Evolutionary conservation across 2,797 vertebrate genomes (phyloP).

Genomic region (Spondyliosoma cantharus): DNA sequence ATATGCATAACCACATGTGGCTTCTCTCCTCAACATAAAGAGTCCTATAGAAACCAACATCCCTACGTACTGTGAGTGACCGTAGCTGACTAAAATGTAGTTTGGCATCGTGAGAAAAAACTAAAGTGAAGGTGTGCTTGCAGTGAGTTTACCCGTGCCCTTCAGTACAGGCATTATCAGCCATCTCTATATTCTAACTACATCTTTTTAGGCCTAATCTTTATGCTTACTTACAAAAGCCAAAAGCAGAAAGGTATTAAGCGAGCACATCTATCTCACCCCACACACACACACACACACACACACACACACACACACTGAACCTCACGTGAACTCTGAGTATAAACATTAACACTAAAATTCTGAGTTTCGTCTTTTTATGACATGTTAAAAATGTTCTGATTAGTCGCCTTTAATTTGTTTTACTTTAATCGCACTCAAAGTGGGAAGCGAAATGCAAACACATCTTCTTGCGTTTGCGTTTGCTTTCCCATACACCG

Average conservation of each 20-base stretch:
- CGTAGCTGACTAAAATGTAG: slow-evolving; percentile 6
- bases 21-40: slow-evolving; percentile 35
- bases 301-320: neutral
- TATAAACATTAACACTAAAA: slow-evolving; percentile 3
- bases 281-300: neutral
- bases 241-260: slow-evolving; percentile 16
- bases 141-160: slow-evolving; percentile 69
- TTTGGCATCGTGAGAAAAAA: slow-evolving; percentile 32
- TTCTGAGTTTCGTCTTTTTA: neutral
- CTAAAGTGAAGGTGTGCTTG: slow-evolving; percentile 52
- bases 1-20: slow-evolving; percentile 67
- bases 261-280: neutral
- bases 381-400: slow-evolving; percentile 11
- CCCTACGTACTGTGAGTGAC: neutral
- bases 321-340: slow-evolving; percentile 10
- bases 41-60: slow-evolving; percentile 14
- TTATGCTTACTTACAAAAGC: slow-evolving; percentile 44
- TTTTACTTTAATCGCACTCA: slow-evolving; percentile 13
- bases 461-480: slow-evolving; percentile 8
- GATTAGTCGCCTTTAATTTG: neutral
- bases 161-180: slow-evolving; percentile 25
- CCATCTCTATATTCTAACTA: neutral
- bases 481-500: slow-evolving; percentile 16
- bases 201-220: neutral
- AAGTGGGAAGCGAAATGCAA: slow-evolving; percentile 24